Percentiles rank a stretch among this genome's conserved stretches.
Conservation (phyloP, 2,888 invertebrate genomes). For the Sturmia bella region DNA sequence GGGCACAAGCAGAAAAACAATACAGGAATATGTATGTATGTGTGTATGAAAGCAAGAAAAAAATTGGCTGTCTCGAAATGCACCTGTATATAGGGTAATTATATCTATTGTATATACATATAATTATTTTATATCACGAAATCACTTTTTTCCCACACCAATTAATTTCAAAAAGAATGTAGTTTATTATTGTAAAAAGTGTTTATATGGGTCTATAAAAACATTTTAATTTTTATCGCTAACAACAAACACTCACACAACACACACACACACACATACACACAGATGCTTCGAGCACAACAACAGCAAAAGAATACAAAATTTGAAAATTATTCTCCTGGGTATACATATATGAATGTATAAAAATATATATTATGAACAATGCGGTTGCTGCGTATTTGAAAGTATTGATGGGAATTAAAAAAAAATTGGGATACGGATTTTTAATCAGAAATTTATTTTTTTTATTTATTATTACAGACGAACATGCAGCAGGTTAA, state of each 20-base stretch:
- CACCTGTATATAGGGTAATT: too few relatives aligned
- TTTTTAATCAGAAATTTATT: too few relatives aligned
- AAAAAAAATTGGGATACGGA: too few relatives aligned
- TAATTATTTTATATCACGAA: not conserved
- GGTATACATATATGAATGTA: too few relatives aligned
- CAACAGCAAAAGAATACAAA: not conserved
- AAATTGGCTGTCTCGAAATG: too few relatives aligned
- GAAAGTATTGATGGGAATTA: too few relatives aligned
- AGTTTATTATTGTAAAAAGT: slow-evolving; percentile 23
- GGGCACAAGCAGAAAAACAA: too few relatives aligned
- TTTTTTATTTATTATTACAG: too few relatives aligned
- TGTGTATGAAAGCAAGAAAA: too few relatives aligned
- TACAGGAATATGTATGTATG: too few relatives aligned
- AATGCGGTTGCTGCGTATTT: slow-evolving; percentile 6
- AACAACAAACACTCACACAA: not conserved
- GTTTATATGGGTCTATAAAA: slow-evolving; percentile 47
- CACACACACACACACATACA: too few relatives aligned
- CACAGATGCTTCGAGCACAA: not conserved
- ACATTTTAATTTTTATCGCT: slow-evolving; percentile 55
- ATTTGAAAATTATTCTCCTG: slow-evolving; percentile 45
- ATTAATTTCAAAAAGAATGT: slow-evolving; percentile 34
- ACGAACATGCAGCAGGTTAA: not conserved
- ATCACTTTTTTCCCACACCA: slow-evolving; percentile 2
- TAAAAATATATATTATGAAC: not conserved
- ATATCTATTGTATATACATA: too few relatives aligned